These are phyloP conservation scores for Struthidea cinerea DNA, from an alignment of 2,113 vertebrate genomes.

Conservation along the genomic window DNA sequence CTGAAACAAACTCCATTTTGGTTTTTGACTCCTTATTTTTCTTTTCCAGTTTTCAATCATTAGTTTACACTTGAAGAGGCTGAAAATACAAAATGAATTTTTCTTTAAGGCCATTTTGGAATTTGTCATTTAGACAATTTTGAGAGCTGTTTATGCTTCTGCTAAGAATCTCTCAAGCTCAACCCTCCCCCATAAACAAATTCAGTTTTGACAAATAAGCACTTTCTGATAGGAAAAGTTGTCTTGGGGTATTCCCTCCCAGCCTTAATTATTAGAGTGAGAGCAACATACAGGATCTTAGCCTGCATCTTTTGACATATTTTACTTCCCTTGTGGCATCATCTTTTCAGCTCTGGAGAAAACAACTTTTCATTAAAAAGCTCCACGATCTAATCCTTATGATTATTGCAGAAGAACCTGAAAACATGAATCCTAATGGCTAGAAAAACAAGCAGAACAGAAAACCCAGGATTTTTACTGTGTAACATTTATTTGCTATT, in stretches of 20 bases:
- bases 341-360: background rate
- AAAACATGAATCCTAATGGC: background rate
- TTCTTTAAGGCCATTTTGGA: background rate
- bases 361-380: background rate
- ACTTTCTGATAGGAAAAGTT: slow-evolving; percentile 5
- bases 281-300: background rate
- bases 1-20: background rate
- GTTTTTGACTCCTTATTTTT: background rate
- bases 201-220: slow-evolving; percentile 9
- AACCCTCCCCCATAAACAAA: background rate
- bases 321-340: background rate
- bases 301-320: background rate
- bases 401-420: background rate
- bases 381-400: background rate
- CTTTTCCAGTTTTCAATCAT: background rate
- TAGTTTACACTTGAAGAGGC: background rate
- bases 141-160: background rate
- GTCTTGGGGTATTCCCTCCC: background rate
- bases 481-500: background rate
- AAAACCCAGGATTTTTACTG: background rate
- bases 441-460: background rate
- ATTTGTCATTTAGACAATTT: background rate
- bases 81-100: background rate
- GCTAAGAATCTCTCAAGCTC: background rate
- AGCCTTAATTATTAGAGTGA: background rate